phyloP scores from a whole-genome alignment of 2,888 invertebrate genomes.

The Drosophila parthenogenetica region DNA sequence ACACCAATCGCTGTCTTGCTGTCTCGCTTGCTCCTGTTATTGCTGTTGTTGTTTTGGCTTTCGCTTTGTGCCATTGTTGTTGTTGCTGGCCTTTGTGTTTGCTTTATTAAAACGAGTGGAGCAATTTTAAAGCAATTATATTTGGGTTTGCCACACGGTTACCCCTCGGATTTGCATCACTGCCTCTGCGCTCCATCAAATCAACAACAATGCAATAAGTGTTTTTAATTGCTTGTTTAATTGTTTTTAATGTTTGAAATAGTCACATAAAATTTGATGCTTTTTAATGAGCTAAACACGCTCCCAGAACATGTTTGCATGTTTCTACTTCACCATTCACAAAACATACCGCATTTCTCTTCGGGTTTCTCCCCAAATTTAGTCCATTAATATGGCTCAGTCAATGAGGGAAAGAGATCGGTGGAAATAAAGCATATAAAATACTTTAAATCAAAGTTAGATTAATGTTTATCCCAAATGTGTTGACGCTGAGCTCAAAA shows the following conservation, averaged over 20 bases:
- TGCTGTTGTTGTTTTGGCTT: conserved; percentile 49
- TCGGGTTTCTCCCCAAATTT: conserved; percentile 4
- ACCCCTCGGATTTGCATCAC: conserved; percentile 14
- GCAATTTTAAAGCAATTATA: conserved; percentile 82
- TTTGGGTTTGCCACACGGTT: conserved; percentile 45
- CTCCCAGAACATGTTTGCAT: conserved; percentile 20
- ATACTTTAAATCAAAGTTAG: conserved; percentile 8
- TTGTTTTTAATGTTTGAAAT: conserved; percentile 53
- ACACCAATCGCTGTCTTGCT: conserved; percentile 22
- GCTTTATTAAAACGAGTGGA: conserved; percentile 80
- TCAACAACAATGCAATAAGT: conserved; percentile 53
- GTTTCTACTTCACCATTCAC: conserved; percentile 1
- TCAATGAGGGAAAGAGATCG: background rate
- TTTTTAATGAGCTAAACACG: conserved; percentile 53
- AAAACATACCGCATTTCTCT: conserved; percentile 1
- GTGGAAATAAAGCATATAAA: background rate
- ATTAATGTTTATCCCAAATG: conserved; percentile 39
- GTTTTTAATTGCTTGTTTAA: conserved; percentile 55
- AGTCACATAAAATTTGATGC: conserved; percentile 42
- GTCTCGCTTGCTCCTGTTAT: conserved; percentile 21
- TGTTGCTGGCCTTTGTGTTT: conserved; percentile 47
- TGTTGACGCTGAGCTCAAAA: conserved; percentile 42
- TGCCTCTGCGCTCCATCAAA: conserved; percentile 22
- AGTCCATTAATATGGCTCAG: conserved; percentile 36
- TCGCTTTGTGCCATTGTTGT: conserved; percentile 44